These are phyloP conservation scores for Bombylius discolor DNA, from an alignment of 2,888 invertebrate genomes.

Conservation along the genomic window DNA sequence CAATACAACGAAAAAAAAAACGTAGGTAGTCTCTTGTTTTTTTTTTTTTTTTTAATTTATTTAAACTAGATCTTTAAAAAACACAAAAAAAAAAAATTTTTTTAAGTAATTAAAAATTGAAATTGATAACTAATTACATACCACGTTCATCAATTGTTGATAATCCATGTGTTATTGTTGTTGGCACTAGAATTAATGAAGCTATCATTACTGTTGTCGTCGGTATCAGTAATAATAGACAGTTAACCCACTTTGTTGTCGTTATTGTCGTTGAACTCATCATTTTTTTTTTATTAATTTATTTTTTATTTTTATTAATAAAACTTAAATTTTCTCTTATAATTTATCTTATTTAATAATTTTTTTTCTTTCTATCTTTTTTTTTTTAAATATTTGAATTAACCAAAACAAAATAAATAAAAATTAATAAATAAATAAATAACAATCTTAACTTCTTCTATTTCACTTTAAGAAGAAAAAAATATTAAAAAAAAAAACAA, in stretches of 20 bases:
- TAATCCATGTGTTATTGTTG: constrained; percentile 10
- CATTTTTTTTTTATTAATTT: constrained; percentile 4
- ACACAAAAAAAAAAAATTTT: no score
- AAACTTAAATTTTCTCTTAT: background rate
- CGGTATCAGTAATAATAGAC: constrained; percentile 3
- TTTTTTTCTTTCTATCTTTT: background rate
- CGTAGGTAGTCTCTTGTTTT: no score
- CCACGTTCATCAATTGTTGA: constrained; percentile 13
- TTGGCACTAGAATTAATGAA: background rate
- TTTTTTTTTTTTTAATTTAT: no score
- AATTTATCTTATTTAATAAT: background rate
- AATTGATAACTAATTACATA: background rate
- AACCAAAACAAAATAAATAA: no score
- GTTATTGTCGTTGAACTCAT: constrained; percentile 10
- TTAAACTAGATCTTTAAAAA: no score
- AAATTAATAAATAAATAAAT: no score
- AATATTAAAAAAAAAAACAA: no score
- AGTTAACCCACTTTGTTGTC: constrained; percentile 10
- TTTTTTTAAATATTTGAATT: background rate
- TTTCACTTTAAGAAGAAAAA: no score
- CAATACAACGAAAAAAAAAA: no score
- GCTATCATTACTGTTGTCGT: background rate
- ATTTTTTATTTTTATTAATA: background rate
- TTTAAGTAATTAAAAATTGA: background rate
- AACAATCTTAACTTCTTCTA: no score